Conservation (phyloP, 2,888 invertebrate species). For the Drosophila emarginata region DNA sequence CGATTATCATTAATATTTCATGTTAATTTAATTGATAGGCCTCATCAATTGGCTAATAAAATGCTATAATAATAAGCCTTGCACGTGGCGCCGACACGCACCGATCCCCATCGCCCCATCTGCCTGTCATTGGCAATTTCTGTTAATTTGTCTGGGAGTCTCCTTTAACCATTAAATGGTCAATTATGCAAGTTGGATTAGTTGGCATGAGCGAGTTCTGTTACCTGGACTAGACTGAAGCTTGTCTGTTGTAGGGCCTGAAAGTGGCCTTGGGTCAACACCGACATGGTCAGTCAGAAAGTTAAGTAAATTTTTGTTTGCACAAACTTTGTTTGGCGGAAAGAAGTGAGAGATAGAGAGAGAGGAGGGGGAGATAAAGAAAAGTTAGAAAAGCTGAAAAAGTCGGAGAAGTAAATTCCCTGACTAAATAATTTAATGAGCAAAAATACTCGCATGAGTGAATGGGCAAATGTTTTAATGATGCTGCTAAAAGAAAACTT, state of each 20-base stretch:
- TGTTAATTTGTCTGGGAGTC: slow-evolving; percentile 52
- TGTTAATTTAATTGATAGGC: slow-evolving; percentile 59
- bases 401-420: slow-evolving; percentile 21
- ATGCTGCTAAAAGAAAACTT: slow-evolving; percentile 30
- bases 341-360: not conserved
- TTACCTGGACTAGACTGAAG: not conserved
- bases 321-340: slow-evolving; percentile 7
- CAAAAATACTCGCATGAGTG: slow-evolving; percentile 38
- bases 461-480: slow-evolving; percentile 39
- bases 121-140: slow-evolving; percentile 51
- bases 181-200: slow-evolving; percentile 31
- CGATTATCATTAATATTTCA: slow-evolving; percentile 44
- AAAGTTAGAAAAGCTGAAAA: slow-evolving; percentile 25
- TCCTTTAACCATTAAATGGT: slow-evolving; percentile 31
- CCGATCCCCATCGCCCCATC: slow-evolving; percentile 19
- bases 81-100: slow-evolving; percentile 41
- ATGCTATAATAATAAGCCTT: slow-evolving; percentile 57
- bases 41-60: slow-evolving; percentile 60
- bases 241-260: not conserved
- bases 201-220: not conserved
- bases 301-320: slow-evolving; percentile 7
- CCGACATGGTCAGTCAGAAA: not conserved
- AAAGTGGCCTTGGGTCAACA: not conserved
- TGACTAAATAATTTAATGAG: slow-evolving; percentile 62
- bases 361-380: not conserved